A percentile compares a stretch with the other conserved stretches of the same genome.
phyloP scores from a whole-genome alignment of 2,888 invertebrate species.

The Acholoe squamosa region DNA sequence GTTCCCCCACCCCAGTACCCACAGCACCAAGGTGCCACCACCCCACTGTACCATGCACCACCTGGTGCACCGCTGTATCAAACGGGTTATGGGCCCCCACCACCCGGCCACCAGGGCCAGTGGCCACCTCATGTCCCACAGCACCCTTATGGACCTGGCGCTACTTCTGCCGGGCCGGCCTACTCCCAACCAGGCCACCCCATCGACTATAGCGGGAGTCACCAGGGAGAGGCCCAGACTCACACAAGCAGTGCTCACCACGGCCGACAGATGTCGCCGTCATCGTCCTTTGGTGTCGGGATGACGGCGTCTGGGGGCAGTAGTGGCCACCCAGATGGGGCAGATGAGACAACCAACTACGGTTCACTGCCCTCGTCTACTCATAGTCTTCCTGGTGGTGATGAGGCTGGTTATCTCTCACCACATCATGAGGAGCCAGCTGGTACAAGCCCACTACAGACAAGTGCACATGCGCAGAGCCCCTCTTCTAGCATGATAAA shows the following conservation, averaged over 20 bases:
- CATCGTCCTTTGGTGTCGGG: neutral
- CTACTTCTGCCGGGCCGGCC: slow-evolving; percentile 32
- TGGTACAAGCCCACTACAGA: neutral
- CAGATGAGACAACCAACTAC: neutral
- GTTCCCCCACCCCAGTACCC: slow-evolving; percentile 50
- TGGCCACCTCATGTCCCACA: slow-evolving; percentile 43
- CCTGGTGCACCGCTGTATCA: slow-evolving; percentile 46
- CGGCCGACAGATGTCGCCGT: slow-evolving; percentile 48
- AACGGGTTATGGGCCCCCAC: slow-evolving; percentile 36
- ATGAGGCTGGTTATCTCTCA: slow-evolving; percentile 25
- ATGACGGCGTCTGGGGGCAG: slow-evolving; percentile 53
- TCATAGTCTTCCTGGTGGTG: slow-evolving; percentile 54
- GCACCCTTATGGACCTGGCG: neutral
- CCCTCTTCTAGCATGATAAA: slow-evolving; percentile 66
- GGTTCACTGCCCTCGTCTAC: slow-evolving; percentile 68
- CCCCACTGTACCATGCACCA: slow-evolving; percentile 44
- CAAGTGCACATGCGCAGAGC: slow-evolving; percentile 13
- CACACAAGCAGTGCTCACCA: slow-evolving; percentile 25
- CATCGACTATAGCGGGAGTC: neutral
- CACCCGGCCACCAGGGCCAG: slow-evolving; percentile 59
- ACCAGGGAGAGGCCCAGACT: slow-evolving; percentile 32
- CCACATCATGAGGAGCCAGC: slow-evolving; percentile 14
- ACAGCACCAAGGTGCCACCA: slow-evolving; percentile 45
- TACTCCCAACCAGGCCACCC: neutral
- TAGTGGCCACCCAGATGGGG: slow-evolving; percentile 58